Percentiles rank a stretch among this genome's conserved stretches.
Evolutionary conservation across 2,113 vertebrate genomes (phyloP).

Genomic region (Saimiri boliviensis): DNA sequence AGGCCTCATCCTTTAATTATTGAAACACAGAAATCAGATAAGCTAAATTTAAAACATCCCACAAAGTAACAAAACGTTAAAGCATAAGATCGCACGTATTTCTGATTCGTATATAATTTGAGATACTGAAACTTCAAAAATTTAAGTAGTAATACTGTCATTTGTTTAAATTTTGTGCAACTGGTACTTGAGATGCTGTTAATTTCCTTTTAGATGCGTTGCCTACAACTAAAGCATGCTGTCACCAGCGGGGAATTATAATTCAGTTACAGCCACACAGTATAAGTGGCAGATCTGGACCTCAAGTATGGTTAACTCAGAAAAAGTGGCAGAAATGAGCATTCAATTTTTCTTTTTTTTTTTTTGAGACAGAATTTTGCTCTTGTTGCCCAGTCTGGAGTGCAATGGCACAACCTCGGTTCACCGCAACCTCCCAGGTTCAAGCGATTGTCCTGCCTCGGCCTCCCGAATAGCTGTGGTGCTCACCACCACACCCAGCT

Average conservation of each 20-base stretch:
- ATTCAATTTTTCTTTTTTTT: too few relatives aligned
- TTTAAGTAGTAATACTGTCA: not conserved
- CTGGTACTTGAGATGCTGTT: not conserved
- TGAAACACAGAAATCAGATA: not conserved
- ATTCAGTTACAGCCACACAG: not conserved
- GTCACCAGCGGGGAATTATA: not conserved
- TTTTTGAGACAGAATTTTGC: too few relatives aligned
- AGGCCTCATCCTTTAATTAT: not conserved
- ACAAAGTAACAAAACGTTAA: not conserved
- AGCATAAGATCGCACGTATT: not conserved
- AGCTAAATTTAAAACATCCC: not conserved
- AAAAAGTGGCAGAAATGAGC: not conserved
- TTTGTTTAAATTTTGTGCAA: not conserved
- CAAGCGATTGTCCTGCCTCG: too few relatives aligned
- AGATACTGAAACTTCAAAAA: not conserved
- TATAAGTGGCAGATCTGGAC: not conserved
- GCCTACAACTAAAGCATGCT: not conserved
- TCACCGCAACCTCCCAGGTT: too few relatives aligned
- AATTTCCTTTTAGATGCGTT: not conserved
- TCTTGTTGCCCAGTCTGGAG: too few relatives aligned
- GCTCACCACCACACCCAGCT: too few relatives aligned
- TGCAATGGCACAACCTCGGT: accelerated
- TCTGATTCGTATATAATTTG: not conserved
- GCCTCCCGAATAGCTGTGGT: too few relatives aligned
- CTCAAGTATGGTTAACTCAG: not conserved